Evolutionary conservation across 2,113 vertebrate genomes (phyloP).

Genomic region (Sturnira hondurensis): DNA sequence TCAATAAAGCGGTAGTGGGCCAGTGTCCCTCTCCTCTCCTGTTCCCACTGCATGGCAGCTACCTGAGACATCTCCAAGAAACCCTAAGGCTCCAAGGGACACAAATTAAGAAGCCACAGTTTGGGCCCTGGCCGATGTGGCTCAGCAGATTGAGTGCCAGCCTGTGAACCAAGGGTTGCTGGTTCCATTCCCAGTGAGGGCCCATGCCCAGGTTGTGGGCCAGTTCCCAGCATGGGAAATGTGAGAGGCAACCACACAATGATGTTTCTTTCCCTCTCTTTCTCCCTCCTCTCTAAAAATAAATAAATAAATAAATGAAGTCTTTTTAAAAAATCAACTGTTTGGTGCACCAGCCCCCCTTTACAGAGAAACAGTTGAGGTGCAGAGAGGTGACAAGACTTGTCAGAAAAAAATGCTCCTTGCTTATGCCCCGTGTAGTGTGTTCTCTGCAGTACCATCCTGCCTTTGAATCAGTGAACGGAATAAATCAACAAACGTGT

Average conservation of each 20-base stretch:
- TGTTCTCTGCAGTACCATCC: not conserved
- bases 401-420: not conserved
- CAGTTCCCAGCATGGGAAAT: too few relatives aligned
- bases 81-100: not conserved
- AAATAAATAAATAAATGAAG: too few relatives aligned
- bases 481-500: not conserved
- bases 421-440: rapidly evolving
- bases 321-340: not conserved
- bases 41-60: not conserved
- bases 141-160: too few relatives aligned
- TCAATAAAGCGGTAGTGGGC: not conserved
- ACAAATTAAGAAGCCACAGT: not conserved
- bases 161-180: too few relatives aligned
- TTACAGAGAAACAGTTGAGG: not conserved
- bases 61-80: not conserved
- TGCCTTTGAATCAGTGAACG: not conserved
- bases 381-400: not conserved
- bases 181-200: too few relatives aligned
- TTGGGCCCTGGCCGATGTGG: not conserved
- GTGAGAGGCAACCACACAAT: too few relatives aligned
- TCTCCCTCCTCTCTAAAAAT: too few relatives aligned
- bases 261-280: too few relatives aligned
- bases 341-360: not conserved
- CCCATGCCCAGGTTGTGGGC: too few relatives aligned
- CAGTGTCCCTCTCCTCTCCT: not conserved